Evolutionary conservation across 1,140 invertebrate genomes (phyloP).

Genomic region (Metopolophium dirhodum): DNA sequence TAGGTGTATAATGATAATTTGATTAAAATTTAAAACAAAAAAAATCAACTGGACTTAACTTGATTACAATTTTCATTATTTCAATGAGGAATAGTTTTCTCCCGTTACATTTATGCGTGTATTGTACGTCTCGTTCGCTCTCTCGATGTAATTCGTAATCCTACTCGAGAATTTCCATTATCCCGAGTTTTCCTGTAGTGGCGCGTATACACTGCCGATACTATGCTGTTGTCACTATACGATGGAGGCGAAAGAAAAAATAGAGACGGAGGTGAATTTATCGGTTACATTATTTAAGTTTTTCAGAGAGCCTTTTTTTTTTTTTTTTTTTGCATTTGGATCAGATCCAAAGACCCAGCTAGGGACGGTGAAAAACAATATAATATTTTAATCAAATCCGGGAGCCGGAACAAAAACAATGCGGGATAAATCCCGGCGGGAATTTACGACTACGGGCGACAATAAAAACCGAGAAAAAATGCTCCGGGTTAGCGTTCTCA

Average conservation of each 20-base stretch:
- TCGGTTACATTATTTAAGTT: conserved; percentile 52
- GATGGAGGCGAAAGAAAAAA: not conserved
- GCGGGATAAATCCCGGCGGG: conserved; percentile 52
- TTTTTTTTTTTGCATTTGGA: conserved; percentile 42
- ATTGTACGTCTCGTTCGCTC: not conserved
- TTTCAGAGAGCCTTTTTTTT: conserved; percentile 19
- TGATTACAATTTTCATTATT: conserved; percentile 9
- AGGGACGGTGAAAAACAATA: conserved; percentile 55
- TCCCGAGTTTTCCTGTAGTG: not conserved
- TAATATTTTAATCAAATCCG: conserved; percentile 57
- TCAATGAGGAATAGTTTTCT: not conserved
- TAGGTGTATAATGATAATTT: not conserved
- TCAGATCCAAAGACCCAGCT: conserved; percentile 38
- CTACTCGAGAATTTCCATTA: conserved; percentile 31
- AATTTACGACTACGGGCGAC: conserved; percentile 52
- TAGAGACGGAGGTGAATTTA: conserved; percentile 34
- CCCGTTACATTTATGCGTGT: not conserved
- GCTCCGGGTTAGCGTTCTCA: not conserved
- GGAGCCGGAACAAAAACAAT: conserved; percentile 48
- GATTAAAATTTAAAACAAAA: not conserved
- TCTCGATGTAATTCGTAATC: conserved; percentile 33
- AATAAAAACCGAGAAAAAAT: conserved; percentile 51
- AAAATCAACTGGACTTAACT: not conserved
- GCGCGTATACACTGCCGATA: not conserved
- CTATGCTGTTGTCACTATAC: not conserved